Conservation (phyloP, 2,797 vertebrate genomes). For the Arctocebus calabarensis region DNA sequence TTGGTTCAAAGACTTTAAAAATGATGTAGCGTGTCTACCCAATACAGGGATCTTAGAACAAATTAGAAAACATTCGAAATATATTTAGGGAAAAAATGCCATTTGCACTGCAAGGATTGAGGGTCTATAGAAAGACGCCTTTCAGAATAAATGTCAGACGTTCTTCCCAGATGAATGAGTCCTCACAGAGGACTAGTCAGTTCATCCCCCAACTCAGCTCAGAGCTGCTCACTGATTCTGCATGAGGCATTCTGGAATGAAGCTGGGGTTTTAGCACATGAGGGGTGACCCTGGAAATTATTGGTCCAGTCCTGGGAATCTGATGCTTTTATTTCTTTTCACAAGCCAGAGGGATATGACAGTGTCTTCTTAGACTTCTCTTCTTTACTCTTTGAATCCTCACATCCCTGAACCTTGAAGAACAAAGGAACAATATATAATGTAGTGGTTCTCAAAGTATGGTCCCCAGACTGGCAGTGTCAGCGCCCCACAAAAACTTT, state of each 20-base stretch:
- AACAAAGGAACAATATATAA: background rate
- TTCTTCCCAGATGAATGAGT: conserved; percentile 85
- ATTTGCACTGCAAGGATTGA: conserved; percentile 67
- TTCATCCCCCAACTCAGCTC: background rate
- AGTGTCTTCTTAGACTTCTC: background rate
- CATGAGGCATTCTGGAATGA: background rate
- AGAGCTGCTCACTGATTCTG: conserved; percentile 42
- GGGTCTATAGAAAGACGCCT: conserved; percentile 82
- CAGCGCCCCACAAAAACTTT: background rate
- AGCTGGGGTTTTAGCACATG: background rate
- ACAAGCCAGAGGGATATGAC: background rate
- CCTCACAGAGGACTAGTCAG: conserved; percentile 48
- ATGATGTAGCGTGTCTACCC: background rate
- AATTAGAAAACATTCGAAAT: conserved; percentile 67
- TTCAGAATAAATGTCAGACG: conserved; percentile 87
- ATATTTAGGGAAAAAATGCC: conserved; percentile 23
- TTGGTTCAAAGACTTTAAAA: conserved; percentile 52
- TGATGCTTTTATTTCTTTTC: background rate
- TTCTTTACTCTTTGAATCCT: conserved; percentile 13
- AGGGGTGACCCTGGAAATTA: background rate
- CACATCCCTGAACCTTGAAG: background rate
- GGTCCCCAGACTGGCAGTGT: background rate
- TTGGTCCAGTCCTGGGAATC: conserved; percentile 28
- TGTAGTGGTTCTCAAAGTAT: background rate
- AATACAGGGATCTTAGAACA: conserved; percentile 57